Evolutionary conservation across 2,888 invertebrate genomes (phyloP).

Genomic region (Xylocampa areola): DNA sequence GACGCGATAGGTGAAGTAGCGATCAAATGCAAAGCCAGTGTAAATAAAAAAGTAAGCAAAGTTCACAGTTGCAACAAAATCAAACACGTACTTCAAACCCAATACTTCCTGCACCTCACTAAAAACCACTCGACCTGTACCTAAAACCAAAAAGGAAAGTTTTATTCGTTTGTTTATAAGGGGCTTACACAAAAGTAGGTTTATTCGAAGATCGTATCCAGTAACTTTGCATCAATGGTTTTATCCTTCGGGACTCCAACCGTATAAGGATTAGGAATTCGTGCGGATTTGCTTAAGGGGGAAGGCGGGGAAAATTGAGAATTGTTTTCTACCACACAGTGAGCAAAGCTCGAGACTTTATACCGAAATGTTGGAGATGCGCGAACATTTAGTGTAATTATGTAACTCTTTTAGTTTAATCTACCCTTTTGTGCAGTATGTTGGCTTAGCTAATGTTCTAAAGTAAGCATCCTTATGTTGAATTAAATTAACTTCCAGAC

Average conservation of each 20-base stretch:
- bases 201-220: conserved; percentile 63
- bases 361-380: conserved; percentile 69
- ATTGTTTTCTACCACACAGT: conserved; percentile 81
- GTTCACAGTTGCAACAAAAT: no score
- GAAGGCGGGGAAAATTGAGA: conserved; percentile 81
- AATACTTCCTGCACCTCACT: no score
- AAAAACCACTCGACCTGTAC: no score
- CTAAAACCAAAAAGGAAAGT: conserved; percentile 18
- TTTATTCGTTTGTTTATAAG: conserved; percentile 26
- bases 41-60: no score
- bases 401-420: conserved; percentile 62
- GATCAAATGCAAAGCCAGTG: no score
- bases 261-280: conserved; percentile 85
- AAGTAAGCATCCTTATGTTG: no score
- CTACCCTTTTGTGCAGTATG: conserved; percentile 48
- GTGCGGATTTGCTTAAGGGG: conserved; percentile 84
- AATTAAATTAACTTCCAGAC: no score
- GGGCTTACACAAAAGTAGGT: conserved; percentile 35
- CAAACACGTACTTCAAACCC: no score
- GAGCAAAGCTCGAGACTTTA: conserved; percentile 70
- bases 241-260: conserved; percentile 75
- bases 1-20: no score
- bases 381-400: conserved; percentile 69
- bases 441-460: conserved; percentile 36
- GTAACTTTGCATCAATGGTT: conserved; percentile 69